phyloP scores from a whole-genome alignment of 2,113 vertebrate species.

The Taxidea taxus region DNA sequence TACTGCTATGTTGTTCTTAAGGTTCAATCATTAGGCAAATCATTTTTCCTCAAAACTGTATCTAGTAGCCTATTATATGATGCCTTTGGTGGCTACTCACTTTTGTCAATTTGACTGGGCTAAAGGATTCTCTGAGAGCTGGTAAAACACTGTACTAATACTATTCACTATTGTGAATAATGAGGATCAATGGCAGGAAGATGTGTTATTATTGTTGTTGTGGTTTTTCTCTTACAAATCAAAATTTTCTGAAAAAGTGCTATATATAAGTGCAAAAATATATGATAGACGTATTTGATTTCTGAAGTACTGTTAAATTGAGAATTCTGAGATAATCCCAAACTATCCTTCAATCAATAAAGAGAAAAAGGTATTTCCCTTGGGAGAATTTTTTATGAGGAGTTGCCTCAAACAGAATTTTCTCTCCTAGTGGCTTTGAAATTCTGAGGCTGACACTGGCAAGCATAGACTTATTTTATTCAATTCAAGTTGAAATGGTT shows the following conservation, averaged over 20 bases:
- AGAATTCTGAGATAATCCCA: neutral
- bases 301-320: neutral
- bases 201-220: neutral
- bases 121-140: neutral
- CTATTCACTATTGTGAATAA: neutral
- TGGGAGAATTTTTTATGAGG: neutral
- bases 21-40: neutral
- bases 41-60: neutral
- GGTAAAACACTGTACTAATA: neutral
- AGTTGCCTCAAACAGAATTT: neutral
- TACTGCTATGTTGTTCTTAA: neutral
- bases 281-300: neutral
- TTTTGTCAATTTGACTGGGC: neutral
- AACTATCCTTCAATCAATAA: neutral
- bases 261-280: neutral
- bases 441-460: neutral
- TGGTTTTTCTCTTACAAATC: neutral
- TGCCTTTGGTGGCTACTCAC: neutral
- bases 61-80: neutral
- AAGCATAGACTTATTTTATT: neutral
- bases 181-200: neutral
- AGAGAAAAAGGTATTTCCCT: neutral
- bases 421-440: neutral
- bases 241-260: neutral
- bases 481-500: neutral